A percentile compares a stretch with the other conserved stretches of the same genome.
These are phyloP conservation scores for Erythrolamprus reginae DNA, from an alignment of 2,113 vertebrate genomes.

Conservation along the genomic window DNA sequence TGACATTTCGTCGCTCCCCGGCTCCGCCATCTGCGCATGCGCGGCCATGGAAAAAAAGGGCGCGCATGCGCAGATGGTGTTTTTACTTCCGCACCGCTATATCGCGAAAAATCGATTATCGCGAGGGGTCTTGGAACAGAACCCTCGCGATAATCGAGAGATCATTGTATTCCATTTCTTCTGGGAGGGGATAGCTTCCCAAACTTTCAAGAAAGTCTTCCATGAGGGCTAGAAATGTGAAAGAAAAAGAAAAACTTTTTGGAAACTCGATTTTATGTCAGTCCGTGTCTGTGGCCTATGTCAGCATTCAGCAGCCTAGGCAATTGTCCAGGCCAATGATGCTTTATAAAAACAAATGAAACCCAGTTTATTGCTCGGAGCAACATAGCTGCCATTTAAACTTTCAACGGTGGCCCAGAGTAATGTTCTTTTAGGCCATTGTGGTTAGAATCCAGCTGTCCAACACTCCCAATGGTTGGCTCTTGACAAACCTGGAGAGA, in stretches of 20 bases:
- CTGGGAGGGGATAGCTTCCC: no score
- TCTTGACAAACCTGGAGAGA: not conserved
- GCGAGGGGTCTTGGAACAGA: no score
- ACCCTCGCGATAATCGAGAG: no score
- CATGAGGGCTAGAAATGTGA: not conserved
- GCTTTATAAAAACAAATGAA: not conserved
- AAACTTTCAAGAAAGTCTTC: not conserved
- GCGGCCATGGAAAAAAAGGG: no score
- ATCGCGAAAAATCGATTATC: no score
- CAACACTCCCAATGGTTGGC: not conserved
- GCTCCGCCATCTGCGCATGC: no score
- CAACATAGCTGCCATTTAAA: not conserved
- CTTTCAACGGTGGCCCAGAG: not conserved
- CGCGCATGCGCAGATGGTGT: no score
- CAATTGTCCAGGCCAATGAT: not conserved
- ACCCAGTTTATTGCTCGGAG: not conserved
- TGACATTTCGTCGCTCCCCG: no score
- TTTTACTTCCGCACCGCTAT: no score
- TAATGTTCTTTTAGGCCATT: not conserved
- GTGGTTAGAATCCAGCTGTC: not conserved
- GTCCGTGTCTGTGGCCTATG: not conserved
- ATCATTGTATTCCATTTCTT: no score
- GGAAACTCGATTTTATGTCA: not conserved
- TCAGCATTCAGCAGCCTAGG: not conserved
- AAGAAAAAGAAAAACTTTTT: not conserved